These are phyloP conservation scores for Brachypalpus laphriformis DNA, from an alignment of 2,888 invertebrate genomes.

Conservation along the genomic window DNA sequence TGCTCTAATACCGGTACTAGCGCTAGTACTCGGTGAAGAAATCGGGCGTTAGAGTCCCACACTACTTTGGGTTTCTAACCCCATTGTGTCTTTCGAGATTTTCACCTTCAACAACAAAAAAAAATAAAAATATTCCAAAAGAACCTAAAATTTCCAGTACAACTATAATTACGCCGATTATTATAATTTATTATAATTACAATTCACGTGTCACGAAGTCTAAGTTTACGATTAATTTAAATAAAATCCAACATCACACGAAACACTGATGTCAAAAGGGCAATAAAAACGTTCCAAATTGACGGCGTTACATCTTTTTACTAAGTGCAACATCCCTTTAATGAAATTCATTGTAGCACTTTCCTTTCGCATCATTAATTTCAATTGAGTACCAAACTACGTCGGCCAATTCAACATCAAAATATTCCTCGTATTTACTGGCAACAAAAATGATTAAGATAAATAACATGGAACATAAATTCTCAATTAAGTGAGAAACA, in stretches of 20 bases:
- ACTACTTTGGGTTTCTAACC: too few relatives aligned
- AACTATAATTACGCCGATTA: too few relatives aligned
- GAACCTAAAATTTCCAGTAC: too few relatives aligned
- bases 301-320: background rate
- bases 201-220: background rate
- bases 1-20: too few relatives aligned
- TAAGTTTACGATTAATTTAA: constrained; percentile 19
- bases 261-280: background rate
- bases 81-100: too few relatives aligned
- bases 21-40: too few relatives aligned
- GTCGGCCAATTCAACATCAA: background rate
- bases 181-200: background rate
- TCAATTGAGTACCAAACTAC: constrained; percentile 38
- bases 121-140: too few relatives aligned
- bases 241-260: background rate
- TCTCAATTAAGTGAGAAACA: constrained; percentile 26
- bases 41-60: too few relatives aligned
- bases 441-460: constrained; percentile 41
- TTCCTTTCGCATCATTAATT: constrained; percentile 53
- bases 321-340: constrained; percentile 34
- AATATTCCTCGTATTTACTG: constrained; percentile 2
- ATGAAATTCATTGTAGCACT: background rate
- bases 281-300: constrained; percentile 13
- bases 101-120: too few relatives aligned
- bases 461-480: constrained; percentile 30